Conservation (phyloP, 2,797 vertebrate genomes). For the Gymnodraco acuticeps region DNA sequence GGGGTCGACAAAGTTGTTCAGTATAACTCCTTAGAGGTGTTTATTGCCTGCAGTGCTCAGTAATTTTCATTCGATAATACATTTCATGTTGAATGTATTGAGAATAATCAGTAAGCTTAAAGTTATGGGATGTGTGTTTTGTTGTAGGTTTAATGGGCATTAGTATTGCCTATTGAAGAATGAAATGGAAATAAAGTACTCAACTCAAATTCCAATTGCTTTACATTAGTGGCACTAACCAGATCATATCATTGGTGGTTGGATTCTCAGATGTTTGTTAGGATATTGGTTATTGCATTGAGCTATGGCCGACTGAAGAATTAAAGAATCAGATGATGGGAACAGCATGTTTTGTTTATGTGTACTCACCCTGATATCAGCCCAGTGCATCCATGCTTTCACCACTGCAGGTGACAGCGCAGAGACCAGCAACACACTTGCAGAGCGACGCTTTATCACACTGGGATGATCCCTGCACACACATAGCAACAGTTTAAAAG, state of each 20-base stretch:
- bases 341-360: not conserved
- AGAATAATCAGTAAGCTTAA: no score
- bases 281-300: not conserved
- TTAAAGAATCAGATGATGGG: not conserved
- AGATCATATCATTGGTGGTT: not conserved
- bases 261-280: not conserved
- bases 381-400: constrained; percentile 78
- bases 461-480: constrained; percentile 77
- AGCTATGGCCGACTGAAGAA: not conserved
- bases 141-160: no score
- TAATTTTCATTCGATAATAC: no score
- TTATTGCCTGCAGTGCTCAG: no score
- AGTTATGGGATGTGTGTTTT: not conserved
- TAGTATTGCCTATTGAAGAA: not conserved
- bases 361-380: constrained; percentile 57
- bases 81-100: no score
- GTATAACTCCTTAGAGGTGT: not conserved
- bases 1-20: no score
- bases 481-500: constrained; percentile 70
- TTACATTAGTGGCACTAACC: no score
- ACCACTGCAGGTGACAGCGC: constrained; percentile 84
- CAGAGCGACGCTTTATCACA: constrained; percentile 86
- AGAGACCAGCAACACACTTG: constrained; percentile 87
- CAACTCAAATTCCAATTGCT: no score
- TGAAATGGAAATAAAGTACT: not conserved